Conservation (phyloP, 2,797 vertebrate species). For the Acropternis orthonyx region DNA sequence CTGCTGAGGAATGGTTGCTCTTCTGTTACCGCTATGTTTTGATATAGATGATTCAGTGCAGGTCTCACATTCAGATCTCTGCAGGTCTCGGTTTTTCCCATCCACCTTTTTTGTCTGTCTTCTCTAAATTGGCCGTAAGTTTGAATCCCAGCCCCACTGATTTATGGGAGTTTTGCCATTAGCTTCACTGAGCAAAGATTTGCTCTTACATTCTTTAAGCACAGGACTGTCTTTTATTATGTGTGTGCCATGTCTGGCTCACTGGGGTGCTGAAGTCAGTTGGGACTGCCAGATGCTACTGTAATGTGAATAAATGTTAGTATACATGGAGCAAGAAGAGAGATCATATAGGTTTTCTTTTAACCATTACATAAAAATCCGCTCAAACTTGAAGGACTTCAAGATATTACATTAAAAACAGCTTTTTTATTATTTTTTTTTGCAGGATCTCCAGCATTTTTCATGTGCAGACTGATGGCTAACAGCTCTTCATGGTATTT, state of each 20-base stretch:
- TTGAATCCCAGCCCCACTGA: conserved; percentile 15
- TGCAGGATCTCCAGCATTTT: conserved; percentile 54
- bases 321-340: neutral
- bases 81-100: neutral
- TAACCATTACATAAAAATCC: neutral
- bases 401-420: conserved; percentile 22
- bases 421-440: conserved; percentile 23
- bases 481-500: conserved; percentile 71
- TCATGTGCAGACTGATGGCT: conserved; percentile 66
- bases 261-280: conserved; percentile 55
- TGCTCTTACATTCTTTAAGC: conserved; percentile 34
- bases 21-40: conserved; percentile 49
- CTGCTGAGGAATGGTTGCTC: conserved; percentile 36
- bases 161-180: conserved; percentile 58
- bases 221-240: conserved; percentile 42
- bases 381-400: conserved; percentile 8
- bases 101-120: conserved; percentile 47
- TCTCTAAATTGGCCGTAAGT: conserved; percentile 38
- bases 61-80: conserved; percentile 57
- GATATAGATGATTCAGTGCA: conserved; percentile 37
- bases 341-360: neutral
- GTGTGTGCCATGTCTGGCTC: conserved; percentile 29
- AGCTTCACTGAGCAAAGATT: conserved; percentile 35
- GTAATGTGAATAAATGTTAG: conserved; percentile 31
- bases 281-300: conserved; percentile 65